These are phyloP conservation scores for Parapsyche elsis DNA, from an alignment of 1,140 invertebrate species.

Conservation along the genomic window DNA sequence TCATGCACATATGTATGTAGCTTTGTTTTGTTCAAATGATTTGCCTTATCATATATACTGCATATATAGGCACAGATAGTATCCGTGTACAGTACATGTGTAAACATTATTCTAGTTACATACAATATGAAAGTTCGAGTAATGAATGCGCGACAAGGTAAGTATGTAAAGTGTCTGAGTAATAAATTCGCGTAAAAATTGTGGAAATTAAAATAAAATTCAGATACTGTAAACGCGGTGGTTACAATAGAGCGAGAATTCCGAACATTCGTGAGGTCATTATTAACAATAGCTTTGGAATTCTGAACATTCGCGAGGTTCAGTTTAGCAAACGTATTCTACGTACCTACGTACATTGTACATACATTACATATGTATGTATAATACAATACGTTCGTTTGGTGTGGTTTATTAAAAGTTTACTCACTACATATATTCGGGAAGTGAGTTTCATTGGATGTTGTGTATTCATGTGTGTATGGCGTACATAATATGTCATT, in stretches of 20 bases:
- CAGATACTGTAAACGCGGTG: neutral
- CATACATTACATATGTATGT: too few species aligned
- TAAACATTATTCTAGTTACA: neutral
- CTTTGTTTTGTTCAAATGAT: too few species aligned
- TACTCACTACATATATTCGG: neutral
- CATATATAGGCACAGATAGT: too few species aligned
- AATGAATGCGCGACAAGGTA: too few species aligned
- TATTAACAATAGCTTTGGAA: slow-evolving; percentile 19
- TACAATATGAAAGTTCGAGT: neutral
- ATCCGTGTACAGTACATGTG: too few species aligned
- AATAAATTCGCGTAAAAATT: slow-evolving; percentile 6
- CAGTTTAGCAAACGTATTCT: neutral
- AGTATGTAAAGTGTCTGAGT: too few species aligned
- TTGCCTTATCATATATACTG: too few species aligned
- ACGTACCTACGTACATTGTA: too few species aligned
- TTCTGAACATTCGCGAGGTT: slow-evolving; percentile 9
- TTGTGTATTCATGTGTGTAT: too few species aligned
- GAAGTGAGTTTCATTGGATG: too few species aligned
- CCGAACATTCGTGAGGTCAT: slow-evolving; percentile 19
- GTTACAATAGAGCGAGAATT: slow-evolving; percentile 10
- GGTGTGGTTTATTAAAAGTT: slow-evolving; percentile 9
- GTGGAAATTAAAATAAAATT: slow-evolving; percentile 10
- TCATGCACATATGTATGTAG: too few species aligned
- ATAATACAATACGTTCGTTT: neutral
- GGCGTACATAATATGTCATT: too few species aligned